These are phyloP conservation scores for Lochmaea crataegi DNA, from an alignment of 2,888 invertebrate species.

Conservation along the genomic window DNA sequence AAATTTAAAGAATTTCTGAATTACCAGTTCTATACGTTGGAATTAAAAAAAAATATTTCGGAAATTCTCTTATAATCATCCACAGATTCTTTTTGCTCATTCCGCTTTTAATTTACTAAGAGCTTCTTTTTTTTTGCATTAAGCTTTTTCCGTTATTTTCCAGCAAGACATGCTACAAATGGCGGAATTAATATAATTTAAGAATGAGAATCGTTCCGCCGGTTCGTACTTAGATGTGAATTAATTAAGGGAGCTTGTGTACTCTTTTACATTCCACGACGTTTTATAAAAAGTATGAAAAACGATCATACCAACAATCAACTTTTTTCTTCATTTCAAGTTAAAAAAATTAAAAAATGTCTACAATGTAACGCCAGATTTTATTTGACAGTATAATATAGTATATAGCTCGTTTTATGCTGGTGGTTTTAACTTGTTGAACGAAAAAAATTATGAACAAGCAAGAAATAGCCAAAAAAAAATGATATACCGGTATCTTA, in stretches of 20 bases:
- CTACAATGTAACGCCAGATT: not conserved
- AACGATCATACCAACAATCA: not conserved
- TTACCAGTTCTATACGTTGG: no score
- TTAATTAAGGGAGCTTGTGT: not conserved
- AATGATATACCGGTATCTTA: no score
- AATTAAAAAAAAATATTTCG: no score
- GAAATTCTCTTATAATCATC: not conserved
- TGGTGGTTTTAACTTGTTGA: no score
- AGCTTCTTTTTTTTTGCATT: not conserved
- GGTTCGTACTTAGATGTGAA: not conserved
- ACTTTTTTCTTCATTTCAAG: not conserved
- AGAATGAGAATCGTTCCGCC: not conserved
- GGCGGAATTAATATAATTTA: not conserved
- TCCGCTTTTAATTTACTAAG: not conserved
- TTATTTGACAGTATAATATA: not conserved
- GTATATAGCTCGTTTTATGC: no score
- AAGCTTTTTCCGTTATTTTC: not conserved
- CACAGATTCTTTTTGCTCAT: not conserved
- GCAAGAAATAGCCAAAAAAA: no score
- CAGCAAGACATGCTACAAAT: not conserved
- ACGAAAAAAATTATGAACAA: no score
- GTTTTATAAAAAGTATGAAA: not conserved
- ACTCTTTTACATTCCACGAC: not conserved
- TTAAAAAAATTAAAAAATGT: not conserved
- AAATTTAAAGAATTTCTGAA: not conserved